Base-by-base conservation (phyloP, 2,888 invertebrate species). In the Conchocele bisecta region DNA sequence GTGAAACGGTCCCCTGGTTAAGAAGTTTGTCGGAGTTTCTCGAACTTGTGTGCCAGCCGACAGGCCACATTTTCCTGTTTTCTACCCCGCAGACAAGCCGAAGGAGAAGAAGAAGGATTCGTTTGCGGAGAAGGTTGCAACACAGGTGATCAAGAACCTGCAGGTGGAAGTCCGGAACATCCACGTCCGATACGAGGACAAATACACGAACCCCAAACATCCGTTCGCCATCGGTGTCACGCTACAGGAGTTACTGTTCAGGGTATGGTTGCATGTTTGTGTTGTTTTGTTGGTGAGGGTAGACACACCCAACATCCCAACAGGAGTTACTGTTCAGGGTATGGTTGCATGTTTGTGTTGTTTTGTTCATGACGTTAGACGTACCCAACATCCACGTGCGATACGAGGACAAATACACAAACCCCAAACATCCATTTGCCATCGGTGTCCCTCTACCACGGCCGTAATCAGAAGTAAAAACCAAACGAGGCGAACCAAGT, bases 401-500 rank as follows among this genome's bases (percentile, higher is more conserved):
- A 9, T 93, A 92, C 83, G 93, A 93, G 81, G 93, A 93, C 85
- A 84, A 88, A 50, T 92, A 91, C 87, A 92, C 92, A 37, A 92
- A 93, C 83, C 91, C 92, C 1, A 82, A 88, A 53, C 85, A 90
- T 33, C 93, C 93, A 2, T 93, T 93, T 84, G 89, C 92, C 26
- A 87, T 97, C 82, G 99, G 99, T 15, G 92, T 98, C 63, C 97
- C 98, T 0, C 93, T 99, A 11, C 94, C 95, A 87, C 95, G 95
- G 83, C 93, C 99, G 31, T 94, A 95, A 75, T 94, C 99, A n/a
- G n/a, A n/a, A n/a, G n/a, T n/a, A n/a, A n/a, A n/a, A n/a, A n/a
- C n/a, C n/a, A n/a, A n/a, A n/a, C n/a, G n/a, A n/a, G n/a, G n/a
- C n/a, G n/a, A n/a, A n/a, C n/a, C n/a, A n/a, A n/a, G n/a, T n/a